Evolutionary conservation across 2,888 invertebrate species (phyloP).

Genomic region (Perithous albicinctus): DNA sequence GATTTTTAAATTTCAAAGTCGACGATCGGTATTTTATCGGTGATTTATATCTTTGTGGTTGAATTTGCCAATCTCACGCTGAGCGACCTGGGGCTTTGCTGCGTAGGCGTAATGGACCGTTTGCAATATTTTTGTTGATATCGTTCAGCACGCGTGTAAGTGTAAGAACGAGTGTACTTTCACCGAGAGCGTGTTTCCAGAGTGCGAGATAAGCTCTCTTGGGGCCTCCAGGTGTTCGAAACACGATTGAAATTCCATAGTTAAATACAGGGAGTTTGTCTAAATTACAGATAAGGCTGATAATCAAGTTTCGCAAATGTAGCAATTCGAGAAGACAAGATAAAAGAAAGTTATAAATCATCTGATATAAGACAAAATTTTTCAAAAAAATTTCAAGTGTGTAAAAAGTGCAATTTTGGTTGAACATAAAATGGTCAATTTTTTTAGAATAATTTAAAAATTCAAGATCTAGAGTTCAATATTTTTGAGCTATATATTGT

Average conservation of each 20-base stretch:
- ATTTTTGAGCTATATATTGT: too few relatives aligned
- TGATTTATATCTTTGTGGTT: background rate
- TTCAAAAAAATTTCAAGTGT: too few relatives aligned
- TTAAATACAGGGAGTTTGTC: background rate
- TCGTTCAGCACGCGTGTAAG: background rate
- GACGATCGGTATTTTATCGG: background rate
- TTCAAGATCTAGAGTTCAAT: too few relatives aligned
- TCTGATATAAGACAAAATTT: too few relatives aligned
- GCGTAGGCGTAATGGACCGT: conserved; percentile 38
- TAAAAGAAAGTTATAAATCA: background rate
- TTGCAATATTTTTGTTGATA: conserved; percentile 11
- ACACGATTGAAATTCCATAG: conserved; percentile 26
- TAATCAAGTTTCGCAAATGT: background rate
- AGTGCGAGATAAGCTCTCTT: conserved; percentile 37
- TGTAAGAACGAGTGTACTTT: conserved; percentile 57
- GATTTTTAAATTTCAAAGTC: background rate
- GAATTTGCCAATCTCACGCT: background rate
- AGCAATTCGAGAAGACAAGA: background rate
- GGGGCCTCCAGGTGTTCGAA: conserved; percentile 34
- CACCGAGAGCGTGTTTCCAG: conserved; percentile 46
- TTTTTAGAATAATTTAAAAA: too few relatives aligned
- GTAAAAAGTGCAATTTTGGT: too few relatives aligned
- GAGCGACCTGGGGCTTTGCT: conserved; percentile 2
- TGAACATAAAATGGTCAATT: too few relatives aligned
- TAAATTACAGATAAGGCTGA: background rate